Evolutionary conservation across 2,797 vertebrate genomes (phyloP).

Genomic region (Liparis tanakae): DNA sequence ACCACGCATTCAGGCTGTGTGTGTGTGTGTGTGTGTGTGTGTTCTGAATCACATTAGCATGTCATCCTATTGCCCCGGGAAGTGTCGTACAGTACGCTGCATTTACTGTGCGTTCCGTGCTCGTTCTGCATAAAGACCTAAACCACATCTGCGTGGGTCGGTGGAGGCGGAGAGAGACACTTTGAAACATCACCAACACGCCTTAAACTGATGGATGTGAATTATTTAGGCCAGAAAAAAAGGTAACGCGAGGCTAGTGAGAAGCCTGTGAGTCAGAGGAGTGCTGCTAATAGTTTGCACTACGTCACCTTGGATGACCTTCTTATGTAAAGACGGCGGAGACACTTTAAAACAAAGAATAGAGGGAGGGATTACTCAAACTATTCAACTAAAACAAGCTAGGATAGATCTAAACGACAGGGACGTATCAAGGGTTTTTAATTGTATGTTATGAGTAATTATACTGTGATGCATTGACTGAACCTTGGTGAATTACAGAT

Average conservation of each 20-base stretch:
- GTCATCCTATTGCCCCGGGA: conserved; percentile 41
- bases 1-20: conserved; percentile 15
- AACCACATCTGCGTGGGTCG: conserved; percentile 3
- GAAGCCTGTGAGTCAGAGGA: conserved; percentile 13
- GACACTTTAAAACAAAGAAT: background rate
- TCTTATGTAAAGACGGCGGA: conserved; percentile 3
- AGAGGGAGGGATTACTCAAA: background rate
- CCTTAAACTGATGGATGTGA: conserved; percentile 22
- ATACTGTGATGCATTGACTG: no score
- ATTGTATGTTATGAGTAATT: no score
- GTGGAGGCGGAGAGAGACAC: background rate
- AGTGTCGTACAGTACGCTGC: conserved; percentile 33
- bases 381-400: background rate
- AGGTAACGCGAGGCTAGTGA: conserved; percentile 8
- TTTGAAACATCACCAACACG: conserved; percentile 24
- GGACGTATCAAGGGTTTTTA: background rate
- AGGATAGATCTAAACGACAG: background rate
- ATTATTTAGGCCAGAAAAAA: conserved; percentile 34
- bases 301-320: conserved; percentile 1
- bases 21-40: conserved; percentile 6
- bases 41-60: conserved; percentile 51
- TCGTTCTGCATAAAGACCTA: conserved; percentile 45
- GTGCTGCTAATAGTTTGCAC: conserved; percentile 5
- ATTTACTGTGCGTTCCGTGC: conserved; percentile 61
- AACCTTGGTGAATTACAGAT: no score